Evolutionary conservation across 2,113 vertebrate species (phyloP).

Genomic region (Cyanocitta stelleri): DNA sequence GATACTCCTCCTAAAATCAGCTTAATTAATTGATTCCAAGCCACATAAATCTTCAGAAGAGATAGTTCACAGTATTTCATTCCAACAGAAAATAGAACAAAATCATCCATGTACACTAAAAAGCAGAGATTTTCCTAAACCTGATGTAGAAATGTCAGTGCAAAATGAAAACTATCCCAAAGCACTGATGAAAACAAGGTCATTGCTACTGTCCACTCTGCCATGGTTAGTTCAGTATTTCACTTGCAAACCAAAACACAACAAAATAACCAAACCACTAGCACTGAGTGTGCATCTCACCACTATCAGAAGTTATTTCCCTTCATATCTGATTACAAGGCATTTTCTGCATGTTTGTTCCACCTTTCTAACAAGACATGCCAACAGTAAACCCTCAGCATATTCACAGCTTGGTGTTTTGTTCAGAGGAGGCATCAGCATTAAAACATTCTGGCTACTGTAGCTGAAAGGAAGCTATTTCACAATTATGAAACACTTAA

Average conservation of each 20-base stretch:
- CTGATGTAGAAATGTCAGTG: neutral
- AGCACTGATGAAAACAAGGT: neutral
- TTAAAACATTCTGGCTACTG: neutral
- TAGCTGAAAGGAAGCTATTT: neutral
- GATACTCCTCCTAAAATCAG: neutral
- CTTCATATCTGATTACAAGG: neutral
- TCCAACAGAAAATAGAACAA: neutral
- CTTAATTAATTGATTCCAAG: neutral
- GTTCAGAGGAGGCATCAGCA: neutral
- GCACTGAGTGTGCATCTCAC: neutral
- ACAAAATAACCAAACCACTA: neutral
- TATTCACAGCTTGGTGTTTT: neutral
- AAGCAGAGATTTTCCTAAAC: neutral
- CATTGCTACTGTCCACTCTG: neutral
- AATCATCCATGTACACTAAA: neutral
- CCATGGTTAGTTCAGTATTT: neutral
- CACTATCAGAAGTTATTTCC: neutral
- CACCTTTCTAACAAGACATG: neutral
- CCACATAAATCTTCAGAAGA: neutral
- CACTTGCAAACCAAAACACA: neutral
- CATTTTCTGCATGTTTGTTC: neutral
- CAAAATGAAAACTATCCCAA: neutral
- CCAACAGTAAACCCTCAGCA: neutral
- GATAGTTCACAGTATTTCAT: neutral
- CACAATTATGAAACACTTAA: neutral